A percentile compares a stretch with the other conserved stretches of the same genome.
These are phyloP conservation scores for Drosophila sulfurigaster DNA, from an alignment of 1,140 invertebrate species.

Conservation along the genomic window DNA sequence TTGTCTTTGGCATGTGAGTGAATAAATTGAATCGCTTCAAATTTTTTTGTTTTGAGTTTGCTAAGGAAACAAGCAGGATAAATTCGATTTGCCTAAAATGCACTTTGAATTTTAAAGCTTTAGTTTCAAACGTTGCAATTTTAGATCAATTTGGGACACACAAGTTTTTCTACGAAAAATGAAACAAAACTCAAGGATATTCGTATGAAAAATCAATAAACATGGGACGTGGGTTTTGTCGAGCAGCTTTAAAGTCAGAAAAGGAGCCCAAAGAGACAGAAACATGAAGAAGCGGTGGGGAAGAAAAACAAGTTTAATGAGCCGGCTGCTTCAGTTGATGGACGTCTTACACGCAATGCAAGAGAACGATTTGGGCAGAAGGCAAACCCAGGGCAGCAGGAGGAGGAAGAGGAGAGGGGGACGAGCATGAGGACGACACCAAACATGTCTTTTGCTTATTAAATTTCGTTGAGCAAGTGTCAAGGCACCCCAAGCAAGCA, in stretches of 20 bases:
- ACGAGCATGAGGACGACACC: slow-evolving; percentile 53
- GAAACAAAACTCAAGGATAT: not conserved
- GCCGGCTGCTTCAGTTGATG: slow-evolving; percentile 74
- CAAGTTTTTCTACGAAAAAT: not conserved
- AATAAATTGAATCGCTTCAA: too few relatives aligned
- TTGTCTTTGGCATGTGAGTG: too few relatives aligned
- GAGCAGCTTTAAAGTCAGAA: slow-evolving; percentile 64
- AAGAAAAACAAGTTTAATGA: slow-evolving; percentile 70
- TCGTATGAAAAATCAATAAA: slow-evolving; percentile 42
- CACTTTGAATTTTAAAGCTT: slow-evolving; percentile 7
- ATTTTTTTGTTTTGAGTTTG: slow-evolving; percentile 14
- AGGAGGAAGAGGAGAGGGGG: not conserved
- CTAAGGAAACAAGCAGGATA: too few relatives aligned
- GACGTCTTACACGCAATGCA: slow-evolving; percentile 75
- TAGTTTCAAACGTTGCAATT: slow-evolving; percentile 13
- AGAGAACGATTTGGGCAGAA: slow-evolving; percentile 15
- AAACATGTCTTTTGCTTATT: slow-evolving; percentile 80
- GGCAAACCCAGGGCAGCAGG: not conserved
- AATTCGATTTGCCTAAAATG: not conserved
- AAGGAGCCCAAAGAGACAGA: slow-evolving; percentile 11
- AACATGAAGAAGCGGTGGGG: not conserved
- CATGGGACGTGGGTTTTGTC: slow-evolving; percentile 5
- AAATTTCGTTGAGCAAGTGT: slow-evolving; percentile 80
- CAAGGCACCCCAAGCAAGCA: slow-evolving; percentile 45
- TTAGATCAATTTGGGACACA: not conserved